Evolutionary conservation across 2,888 invertebrate species (phyloP).

Genomic region (Aporophyla nigra): DNA sequence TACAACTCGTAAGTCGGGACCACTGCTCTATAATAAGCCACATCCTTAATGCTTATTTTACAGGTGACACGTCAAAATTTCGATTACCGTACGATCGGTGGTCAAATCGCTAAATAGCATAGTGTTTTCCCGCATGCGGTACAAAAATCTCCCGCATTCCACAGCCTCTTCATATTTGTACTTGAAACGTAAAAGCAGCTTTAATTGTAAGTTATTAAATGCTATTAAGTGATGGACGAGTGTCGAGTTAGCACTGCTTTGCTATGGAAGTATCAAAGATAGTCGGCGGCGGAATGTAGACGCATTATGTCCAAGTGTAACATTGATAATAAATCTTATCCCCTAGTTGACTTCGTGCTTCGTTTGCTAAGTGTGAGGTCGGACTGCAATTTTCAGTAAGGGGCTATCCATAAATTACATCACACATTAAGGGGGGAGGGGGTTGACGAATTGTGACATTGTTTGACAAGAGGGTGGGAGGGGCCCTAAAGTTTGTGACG

Average conservation of each 20-base stretch:
- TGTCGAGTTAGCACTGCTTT: slow-evolving; percentile 53
- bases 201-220: slow-evolving; percentile 48
- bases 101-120: background rate
- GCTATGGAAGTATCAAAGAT: slow-evolving; percentile 30
- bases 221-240: slow-evolving; percentile 44
- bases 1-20: too few species aligned
- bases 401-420: too few species aligned
- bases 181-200: slow-evolving; percentile 6
- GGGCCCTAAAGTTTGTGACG: too few species aligned
- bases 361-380: slow-evolving; percentile 56
- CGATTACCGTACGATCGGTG: too few species aligned
- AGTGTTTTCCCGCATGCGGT: background rate
- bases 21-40: too few species aligned
- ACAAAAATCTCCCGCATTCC: background rate
- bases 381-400: slow-evolving; percentile 16
- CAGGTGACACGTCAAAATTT: background rate
- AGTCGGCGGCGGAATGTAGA: slow-evolving; percentile 56
- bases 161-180: background rate
- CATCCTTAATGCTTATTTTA: too few species aligned
- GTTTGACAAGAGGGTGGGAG: too few species aligned
- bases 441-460: too few species aligned
- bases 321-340: slow-evolving; percentile 60
- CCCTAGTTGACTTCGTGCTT: slow-evolving; percentile 41
- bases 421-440: too few species aligned
- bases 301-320: slow-evolving; percentile 48